These are phyloP conservation scores for Protodeltote pygarga DNA, from an alignment of 2,888 invertebrate species.

Conservation along the genomic window DNA sequence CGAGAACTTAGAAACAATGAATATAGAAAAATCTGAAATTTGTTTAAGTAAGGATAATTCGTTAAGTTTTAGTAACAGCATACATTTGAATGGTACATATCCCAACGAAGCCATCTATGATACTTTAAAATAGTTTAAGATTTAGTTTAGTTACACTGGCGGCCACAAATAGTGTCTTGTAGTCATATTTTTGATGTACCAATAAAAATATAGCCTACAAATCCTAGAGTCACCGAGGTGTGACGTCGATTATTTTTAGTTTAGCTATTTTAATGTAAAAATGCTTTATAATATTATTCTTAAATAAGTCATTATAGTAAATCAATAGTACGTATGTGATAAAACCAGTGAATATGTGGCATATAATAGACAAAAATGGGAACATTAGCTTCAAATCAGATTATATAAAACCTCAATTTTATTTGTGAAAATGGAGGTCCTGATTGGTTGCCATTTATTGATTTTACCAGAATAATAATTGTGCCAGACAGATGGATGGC, in stretches of 20 bases:
- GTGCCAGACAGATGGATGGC: conserved; percentile 4
- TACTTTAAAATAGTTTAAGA: conserved; percentile 77
- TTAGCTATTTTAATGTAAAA: conserved; percentile 43
- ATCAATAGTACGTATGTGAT: conserved; percentile 32
- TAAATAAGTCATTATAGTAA: conserved; percentile 36
- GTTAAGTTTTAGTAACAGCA: conserved; percentile 84
- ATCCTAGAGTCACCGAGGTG: conserved; percentile 40
- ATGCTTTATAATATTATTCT: conserved; percentile 39
- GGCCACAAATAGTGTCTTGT: conserved; percentile 54
- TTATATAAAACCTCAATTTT: conserved; percentile 7
- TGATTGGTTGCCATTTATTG: neutral
- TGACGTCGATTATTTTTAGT: conserved; percentile 34
- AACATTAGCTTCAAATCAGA: conserved; percentile 8
- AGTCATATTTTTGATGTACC: conserved; percentile 61
- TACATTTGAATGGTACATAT: conserved; percentile 86
- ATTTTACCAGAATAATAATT: neutral
- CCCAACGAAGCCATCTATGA: conserved; percentile 86
- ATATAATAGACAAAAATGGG: conserved; percentile 25
- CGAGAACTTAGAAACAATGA: no score
- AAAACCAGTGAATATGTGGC: conserved; percentile 42
- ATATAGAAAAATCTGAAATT: conserved; percentile 70
- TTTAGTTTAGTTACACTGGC: conserved; percentile 48
- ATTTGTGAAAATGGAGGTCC: conserved; percentile 1
- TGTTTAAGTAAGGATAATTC: conserved; percentile 78
- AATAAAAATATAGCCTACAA: conserved; percentile 58